Base-by-base conservation (phyloP, 2,888 invertebrate genomes). In the Oscheius sp. region DNA sequence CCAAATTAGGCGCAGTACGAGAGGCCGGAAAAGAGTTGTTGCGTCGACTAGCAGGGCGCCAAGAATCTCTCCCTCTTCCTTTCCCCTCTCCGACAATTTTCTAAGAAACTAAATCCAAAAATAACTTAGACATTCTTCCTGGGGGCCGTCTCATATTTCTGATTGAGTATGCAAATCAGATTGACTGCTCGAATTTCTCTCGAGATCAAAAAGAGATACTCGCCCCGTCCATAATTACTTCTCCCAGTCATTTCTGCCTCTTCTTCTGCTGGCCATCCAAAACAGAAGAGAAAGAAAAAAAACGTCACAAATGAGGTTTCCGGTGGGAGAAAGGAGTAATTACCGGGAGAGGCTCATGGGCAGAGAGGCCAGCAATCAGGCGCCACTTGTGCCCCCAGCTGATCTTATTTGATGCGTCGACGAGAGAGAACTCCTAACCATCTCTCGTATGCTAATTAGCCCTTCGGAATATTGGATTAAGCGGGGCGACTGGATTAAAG, bases 361-460 rank as follows among this genome's bases (percentile, higher is more conserved):
- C 35, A n/a, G 16, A 16, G 25, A 23, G 27, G 27, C 66, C 53
- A 29, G 52, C 66, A 66, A 66, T 66, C 66, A 66, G 66, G 52
- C 66, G 66, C 52, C 66, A 66, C 66, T 66, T 66, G 66, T 66
- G 66, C 61, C 49, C 35, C 66, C 66, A 52, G 49, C 66, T 66
- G 66, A 66, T 66, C 49, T 66, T 49, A 66, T 66, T 66, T 66
- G 52, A 66, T 49, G 66, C 49, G 52, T 46, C 61, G 58, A n/a
- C 27, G 61, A 61, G 61, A 61, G 43, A 23, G 55, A 25, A 55
- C 18, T 18, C 16, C 18, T 16, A 7, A 21, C 13, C 55, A 23
- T n/a, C 66, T 59, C 59, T 61, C 66, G 52, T 66, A 66, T 66
- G 66, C 66, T 66, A 66, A 66, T 66, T 66, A 66, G 66, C 23